Conservation (phyloP, 2,797 vertebrate genomes). For the Tapirus indicus region DNA sequence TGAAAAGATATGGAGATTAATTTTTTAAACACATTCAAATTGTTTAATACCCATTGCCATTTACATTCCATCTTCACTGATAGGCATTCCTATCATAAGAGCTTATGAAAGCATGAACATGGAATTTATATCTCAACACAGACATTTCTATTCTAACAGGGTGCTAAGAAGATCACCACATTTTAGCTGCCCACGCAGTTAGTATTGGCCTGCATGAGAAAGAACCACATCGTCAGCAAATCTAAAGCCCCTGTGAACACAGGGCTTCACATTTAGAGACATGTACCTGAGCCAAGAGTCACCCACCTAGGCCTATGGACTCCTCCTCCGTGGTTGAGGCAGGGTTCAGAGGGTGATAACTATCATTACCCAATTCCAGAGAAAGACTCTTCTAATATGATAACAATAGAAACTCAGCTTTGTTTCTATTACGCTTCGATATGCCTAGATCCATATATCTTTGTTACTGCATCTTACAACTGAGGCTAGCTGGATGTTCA, state of each 20-base stretch:
- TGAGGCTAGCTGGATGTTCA: not conserved
- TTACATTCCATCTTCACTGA: slow-evolving; percentile 30
- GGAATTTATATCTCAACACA: slow-evolving; percentile 27
- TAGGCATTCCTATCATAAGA: not conserved
- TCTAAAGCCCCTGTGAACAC: not conserved
- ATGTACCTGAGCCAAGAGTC: not conserved
- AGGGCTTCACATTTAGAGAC: not conserved
- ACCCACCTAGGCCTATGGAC: not conserved
- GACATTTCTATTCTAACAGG: slow-evolving; percentile 54
- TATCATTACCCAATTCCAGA: not conserved
- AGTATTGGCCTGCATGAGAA: not conserved
- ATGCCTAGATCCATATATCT: not conserved
- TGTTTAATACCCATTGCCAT: not conserved
- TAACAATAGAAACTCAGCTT: not conserved
- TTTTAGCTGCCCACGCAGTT: slow-evolving; percentile 1
- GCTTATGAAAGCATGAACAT: not conserved
- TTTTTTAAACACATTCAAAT: slow-evolving; percentile 49
- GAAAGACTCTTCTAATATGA: not conserved
- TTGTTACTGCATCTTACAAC: not conserved
- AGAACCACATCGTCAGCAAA: not conserved
- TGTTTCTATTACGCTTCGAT: not conserved
- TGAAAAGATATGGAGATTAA: slow-evolving; percentile 23
- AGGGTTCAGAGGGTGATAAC: not conserved
- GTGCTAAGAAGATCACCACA: not conserved
- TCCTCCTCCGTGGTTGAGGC: not conserved